Percentiles rank a stretch among this genome's conserved stretches.
phyloP scores from a whole-genome alignment of 2,113 vertebrate species.

The Lanius collurio region DNA sequence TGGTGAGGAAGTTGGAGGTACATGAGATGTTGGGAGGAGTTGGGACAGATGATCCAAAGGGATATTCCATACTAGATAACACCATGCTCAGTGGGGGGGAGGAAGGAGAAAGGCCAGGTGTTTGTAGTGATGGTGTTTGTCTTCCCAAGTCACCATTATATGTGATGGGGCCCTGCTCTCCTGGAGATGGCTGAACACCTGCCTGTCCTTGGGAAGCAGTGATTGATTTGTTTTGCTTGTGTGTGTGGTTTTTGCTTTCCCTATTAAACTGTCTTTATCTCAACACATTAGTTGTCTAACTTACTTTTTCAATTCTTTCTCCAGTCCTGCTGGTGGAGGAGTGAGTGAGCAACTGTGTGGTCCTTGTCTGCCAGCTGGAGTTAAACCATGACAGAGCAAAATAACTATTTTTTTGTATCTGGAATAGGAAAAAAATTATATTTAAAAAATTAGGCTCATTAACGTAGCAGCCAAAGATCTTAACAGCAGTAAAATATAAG shows the following conservation, averaged over 20 bases:
- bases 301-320: not conserved
- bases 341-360: not conserved
- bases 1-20: not conserved
- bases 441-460: not conserved
- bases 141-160: rapidly evolving
- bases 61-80: not conserved
- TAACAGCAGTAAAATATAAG: not conserved
- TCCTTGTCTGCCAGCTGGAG: not conserved
- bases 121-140: not conserved
- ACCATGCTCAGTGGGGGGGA: not conserved
- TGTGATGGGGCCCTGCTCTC: too few relatives aligned
- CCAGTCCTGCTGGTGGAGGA: not conserved
- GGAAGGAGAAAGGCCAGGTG: not conserved
- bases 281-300: not conserved
- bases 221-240: not conserved
- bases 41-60: not conserved
- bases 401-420: not conserved
- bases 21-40: not conserved
- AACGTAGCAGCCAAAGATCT: not conserved
- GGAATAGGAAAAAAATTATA: not conserved
- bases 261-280: not conserved
- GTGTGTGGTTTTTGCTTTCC: not conserved
- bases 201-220: not conserved
- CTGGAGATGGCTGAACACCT: not conserved
- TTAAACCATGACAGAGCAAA: not conserved